Percentiles rank a stretch among this genome's conserved stretches.
Conservation (phyloP, 2,113 vertebrate species). For the Anguilla rostrata region DNA sequence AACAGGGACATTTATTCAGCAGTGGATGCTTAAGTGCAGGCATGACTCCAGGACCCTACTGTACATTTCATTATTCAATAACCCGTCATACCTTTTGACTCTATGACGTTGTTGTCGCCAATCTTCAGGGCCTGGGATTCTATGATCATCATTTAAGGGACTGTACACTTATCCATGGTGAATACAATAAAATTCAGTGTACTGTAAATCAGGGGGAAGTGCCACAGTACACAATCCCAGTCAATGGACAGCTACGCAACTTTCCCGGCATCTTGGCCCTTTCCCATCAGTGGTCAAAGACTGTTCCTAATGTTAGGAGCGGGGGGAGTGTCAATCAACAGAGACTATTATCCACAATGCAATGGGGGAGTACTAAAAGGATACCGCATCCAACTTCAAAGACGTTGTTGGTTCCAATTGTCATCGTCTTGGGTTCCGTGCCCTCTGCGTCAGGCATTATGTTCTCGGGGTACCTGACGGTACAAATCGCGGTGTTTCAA, state of each 20-base stretch:
- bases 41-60: too few species aligned
- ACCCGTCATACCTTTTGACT: slow-evolving; percentile 88
- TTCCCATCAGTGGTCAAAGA: neutral
- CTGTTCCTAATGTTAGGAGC: neutral
- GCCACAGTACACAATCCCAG: neutral
- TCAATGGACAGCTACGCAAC: neutral
- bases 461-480: slow-evolving; percentile 84
- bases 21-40: too few species aligned
- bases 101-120: slow-evolving; percentile 96
- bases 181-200: neutral
- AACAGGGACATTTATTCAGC: too few species aligned
- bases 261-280: neutral
- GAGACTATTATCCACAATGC: neutral
- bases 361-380: slow-evolving; percentile 56
- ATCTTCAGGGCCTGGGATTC: slow-evolving; percentile 94
- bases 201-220: neutral
- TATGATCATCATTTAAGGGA: slow-evolving; percentile 63
- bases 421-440: slow-evolving; percentile 85
- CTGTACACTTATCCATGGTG: neutral
- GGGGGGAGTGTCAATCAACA: neutral
- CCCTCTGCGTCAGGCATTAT: slow-evolving; percentile 80
- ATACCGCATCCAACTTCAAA: slow-evolving; percentile 97
- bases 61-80: neutral
- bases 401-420: slow-evolving; percentile 91
- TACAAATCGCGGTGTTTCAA: slow-evolving; percentile 12